A percentile compares a stretch with the other conserved stretches of the same genome.
Conservation (phyloP, 2,113 vertebrate genomes). For the Leptosomus discolor region DNA sequence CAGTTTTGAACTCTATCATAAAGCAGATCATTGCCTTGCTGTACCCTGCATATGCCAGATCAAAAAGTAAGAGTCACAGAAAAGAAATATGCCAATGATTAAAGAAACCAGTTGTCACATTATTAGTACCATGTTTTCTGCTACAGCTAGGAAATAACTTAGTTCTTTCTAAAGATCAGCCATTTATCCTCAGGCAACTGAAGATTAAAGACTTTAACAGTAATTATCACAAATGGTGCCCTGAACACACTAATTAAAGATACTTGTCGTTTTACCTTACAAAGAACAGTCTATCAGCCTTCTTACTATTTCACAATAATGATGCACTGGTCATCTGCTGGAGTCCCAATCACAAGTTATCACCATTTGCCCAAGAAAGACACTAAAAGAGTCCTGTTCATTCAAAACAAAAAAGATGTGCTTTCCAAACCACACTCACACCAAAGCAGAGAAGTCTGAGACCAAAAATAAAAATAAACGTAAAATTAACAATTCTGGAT, state of each 20-base stretch:
- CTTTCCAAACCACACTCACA: neutral
- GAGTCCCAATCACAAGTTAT: neutral
- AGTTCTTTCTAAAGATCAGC: neutral
- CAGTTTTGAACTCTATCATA: neutral
- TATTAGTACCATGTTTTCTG: neutral
- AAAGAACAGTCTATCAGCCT: neutral
- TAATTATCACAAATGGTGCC: conserved; percentile 26
- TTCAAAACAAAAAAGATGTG: neutral
- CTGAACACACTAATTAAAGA: conserved; percentile 25
- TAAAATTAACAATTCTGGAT: neutral
- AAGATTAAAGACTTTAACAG: neutral
- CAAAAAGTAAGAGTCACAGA: neutral
- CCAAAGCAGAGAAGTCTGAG: neutral
- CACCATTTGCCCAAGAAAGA: neutral
- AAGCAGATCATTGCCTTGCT: neutral
- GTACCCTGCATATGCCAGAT: neutral
- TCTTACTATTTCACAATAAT: neutral
- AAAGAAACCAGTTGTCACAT: neutral
- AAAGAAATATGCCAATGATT: neutral
- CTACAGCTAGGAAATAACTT: neutral
- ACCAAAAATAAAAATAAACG: neutral
- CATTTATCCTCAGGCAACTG: neutral
- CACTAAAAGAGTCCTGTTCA: neutral
- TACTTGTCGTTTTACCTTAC: neutral
- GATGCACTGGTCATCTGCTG: neutral